Evolutionary conservation across 2,113 vertebrate species (phyloP).

Genomic region (Danio rerio): GRCz12tu NC_133199.1:27891501-27892000

Average conservation of each 20-base stretch:
- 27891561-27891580: background rate
- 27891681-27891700: constrained; percentile 65
- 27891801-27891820: too few species aligned
- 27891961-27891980: too few species aligned
- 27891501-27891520: background rate
- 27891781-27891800: background rate
- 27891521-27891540: background rate
- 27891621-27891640: constrained; percentile 57
- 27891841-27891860: too few species aligned
- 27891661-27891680: constrained; percentile 55
- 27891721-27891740: constrained; percentile 80
- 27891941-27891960: too few species aligned
- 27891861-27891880: too few species aligned
- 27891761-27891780: constrained; percentile 59
- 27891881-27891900: too few species aligned
- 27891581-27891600: background rate
- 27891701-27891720: constrained; percentile 70
- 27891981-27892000: too few species aligned
- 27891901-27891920: too few species aligned
- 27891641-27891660: constrained; percentile 65
- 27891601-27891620: background rate
- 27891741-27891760: constrained; percentile 80
- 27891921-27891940: too few species aligned
- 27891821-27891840: too few species aligned
- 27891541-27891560: background rate